A percentile compares a stretch with the other conserved stretches of the same genome.
Evolutionary conservation across 2,888 invertebrate genomes (phyloP).

Genomic region (Tenthredo amoena): DNA sequence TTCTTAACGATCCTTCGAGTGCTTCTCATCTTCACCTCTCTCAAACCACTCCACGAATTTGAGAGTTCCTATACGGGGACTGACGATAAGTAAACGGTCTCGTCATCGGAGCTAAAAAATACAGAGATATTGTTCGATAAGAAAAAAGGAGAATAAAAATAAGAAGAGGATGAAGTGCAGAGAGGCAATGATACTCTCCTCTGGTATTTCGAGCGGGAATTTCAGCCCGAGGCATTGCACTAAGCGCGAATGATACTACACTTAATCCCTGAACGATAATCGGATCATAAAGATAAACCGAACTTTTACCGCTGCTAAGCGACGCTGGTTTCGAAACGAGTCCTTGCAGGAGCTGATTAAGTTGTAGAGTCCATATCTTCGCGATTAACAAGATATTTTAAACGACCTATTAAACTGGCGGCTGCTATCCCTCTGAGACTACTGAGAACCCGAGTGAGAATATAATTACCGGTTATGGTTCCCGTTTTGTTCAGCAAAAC

Average conservation of each 20-base stretch:
- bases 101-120: conserved; percentile 5
- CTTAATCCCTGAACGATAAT: conserved; percentile 11
- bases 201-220: neutral
- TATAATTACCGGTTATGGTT: conserved; percentile 35
- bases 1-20: conserved; percentile 40
- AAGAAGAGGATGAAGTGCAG: neutral
- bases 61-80: neutral
- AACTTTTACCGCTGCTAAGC: conserved; percentile 1
- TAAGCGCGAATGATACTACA: conserved; percentile 22
- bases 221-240: neutral
- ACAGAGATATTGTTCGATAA: conserved; percentile 9
- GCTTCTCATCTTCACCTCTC: conserved; percentile 12
- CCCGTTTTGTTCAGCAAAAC: conserved; percentile 15
- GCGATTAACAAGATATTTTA: conserved; percentile 44
- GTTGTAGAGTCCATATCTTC: conserved; percentile 19
- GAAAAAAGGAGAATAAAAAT: neutral
- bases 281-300: conserved; percentile 24
- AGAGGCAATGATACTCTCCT: conserved; percentile 5
- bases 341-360: conserved; percentile 34
- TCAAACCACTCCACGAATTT: neutral
- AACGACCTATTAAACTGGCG: conserved; percentile 31
- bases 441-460: conserved; percentile 28
- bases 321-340: conserved; percentile 1
- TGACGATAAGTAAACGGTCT: conserved; percentile 30
- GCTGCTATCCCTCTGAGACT: neutral